Evolutionary conservation across 2,797 vertebrate species (phyloP), one percentile per base, ranked within the genome.

Genomic region (Sitta carolinensis): DNA sequence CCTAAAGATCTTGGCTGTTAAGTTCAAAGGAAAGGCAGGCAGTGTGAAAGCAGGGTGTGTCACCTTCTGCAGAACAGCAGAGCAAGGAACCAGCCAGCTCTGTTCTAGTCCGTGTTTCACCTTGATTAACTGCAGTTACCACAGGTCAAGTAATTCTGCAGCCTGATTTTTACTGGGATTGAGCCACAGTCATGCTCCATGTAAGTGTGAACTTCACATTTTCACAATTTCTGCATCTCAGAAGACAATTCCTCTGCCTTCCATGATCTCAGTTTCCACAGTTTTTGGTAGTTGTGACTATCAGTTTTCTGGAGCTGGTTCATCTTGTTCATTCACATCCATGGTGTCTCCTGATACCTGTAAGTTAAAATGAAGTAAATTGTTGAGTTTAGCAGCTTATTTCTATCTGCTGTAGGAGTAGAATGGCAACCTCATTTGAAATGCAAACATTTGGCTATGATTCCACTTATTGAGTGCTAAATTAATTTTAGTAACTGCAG

Each of bases 401-500:
- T 95, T 81, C 63, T 43, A 54, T 93, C 55, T 93, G 67, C 50
- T 84, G 51, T 84, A 83, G 74, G 64, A 84, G 72, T 61, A 45
- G 80, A 89, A 93, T 66, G 34, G 72, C 84, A 90, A 57, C 55
- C 23, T 84, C 58, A 62, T 89, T 67, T 89, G 67, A 82, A 90
- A 90, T 77, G 74, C 61, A 73, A 14, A 74, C 67, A 17, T 74
- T 83, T 89, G 68, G 45, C 63, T 95, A 62, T 36, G 43, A 54
- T 92, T 95, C 64, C 57, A 62, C 40, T 93, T 94, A 84, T 7
- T 93, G 82, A 86, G 66, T 92, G 68, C 69, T 91, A 88, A 94
- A 83, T 83, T 89, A 92, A 85, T 64, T 87, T 87, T 77, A 89
- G 87, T 45, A 59, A 68, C 81, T 78, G 52, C 45, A 69, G 45